Base-by-base conservation (phyloP, 2,113 vertebrate species). In the Hyla sarda region DNA sequence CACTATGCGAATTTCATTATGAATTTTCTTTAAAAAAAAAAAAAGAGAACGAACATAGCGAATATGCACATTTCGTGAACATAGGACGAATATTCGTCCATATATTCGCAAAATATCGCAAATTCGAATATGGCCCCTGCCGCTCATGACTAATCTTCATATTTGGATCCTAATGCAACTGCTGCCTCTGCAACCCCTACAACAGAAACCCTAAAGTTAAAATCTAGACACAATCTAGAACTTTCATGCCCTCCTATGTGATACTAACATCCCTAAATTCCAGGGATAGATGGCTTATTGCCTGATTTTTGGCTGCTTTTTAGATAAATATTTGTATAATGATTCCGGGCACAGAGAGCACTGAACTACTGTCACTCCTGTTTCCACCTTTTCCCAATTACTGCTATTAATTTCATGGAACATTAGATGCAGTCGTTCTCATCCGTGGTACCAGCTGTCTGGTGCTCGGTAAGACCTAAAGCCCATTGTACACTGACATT, bases 371-470 rank as follows among this genome's bases (percentile, higher is more conserved):
- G 83, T 87, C 85, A 74, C 85, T 77, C 69, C 41, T 80, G 37
- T 62, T 79, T 81, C 84, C 73, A 73, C 84, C 76, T 56, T 87
- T 45, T 41, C 78, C 77, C 67, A 87, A 82, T 87, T 87, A 82
- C 67, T 48, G 62, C 79, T 87, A 87, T 87, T 87, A 87, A 87
- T 87, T 87, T 87, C 85, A 87, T 87, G 85, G 85, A 87, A 87
- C 85, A 87, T 87, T 87, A 87, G 78, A 81, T 82, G 85, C 69
- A 81, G 62, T 72, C 78, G 45, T 58, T 82, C 85, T 82, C 85
- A 73, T 79, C 78, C 60, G 62, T 87, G 78, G 67, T 82, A 69
- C 85, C 85, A 87, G 85, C 65, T 87, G 85, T 87, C 85, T 87
- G 37, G 52, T 13, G 78, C 85, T 73, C 65, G 32, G 34, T 50